These are phyloP conservation scores for Athrips mouffetella DNA, from an alignment of 2,888 invertebrate species.

Conservation along the genomic window DNA sequence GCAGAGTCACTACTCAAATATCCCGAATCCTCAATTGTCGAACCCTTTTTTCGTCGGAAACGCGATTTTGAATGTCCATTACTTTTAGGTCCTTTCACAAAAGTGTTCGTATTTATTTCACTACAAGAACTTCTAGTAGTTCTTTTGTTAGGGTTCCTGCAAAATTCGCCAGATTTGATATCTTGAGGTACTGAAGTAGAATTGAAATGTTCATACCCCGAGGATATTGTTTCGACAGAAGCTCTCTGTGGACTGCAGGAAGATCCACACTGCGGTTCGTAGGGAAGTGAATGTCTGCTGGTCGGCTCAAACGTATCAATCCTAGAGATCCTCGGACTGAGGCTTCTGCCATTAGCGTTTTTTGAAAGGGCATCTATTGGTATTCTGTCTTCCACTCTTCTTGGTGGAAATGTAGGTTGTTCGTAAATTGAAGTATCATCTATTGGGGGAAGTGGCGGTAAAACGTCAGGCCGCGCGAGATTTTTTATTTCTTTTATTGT, in stretches of 20 bases:
- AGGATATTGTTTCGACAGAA: constrained; percentile 72
- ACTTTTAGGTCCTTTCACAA: constrained; percentile 50
- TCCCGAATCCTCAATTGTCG: constrained; percentile 85
- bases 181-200: constrained; percentile 26
- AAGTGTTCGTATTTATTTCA: constrained; percentile 60
- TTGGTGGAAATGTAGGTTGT: constrained; percentile 76
- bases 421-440: constrained; percentile 78
- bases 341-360: constrained; percentile 83
- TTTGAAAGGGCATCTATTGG: constrained; percentile 74
- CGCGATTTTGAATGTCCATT: constrained; percentile 44
- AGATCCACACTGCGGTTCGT: constrained; percentile 48
- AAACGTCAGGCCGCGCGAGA: constrained; percentile 81
- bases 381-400: constrained; percentile 61
- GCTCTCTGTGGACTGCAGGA: constrained; percentile 65
- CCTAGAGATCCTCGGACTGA: constrained; percentile 63
- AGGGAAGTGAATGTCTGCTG: constrained; percentile 36
- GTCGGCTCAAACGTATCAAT: constrained; percentile 44
- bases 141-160: constrained; percentile 44
- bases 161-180: constrained; percentile 33
- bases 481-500: constrained; percentile 66
- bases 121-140: constrained; percentile 32
- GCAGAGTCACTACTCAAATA: constrained; percentile 91
- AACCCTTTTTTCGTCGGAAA: constrained; percentile 57
- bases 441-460: constrained; percentile 80
- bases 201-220: constrained; percentile 68